Percentiles rank a stretch among this genome's conserved stretches.
phyloP scores from a whole-genome alignment of 1,140 invertebrate genomes.

The Drosophila erecta region DNA sequence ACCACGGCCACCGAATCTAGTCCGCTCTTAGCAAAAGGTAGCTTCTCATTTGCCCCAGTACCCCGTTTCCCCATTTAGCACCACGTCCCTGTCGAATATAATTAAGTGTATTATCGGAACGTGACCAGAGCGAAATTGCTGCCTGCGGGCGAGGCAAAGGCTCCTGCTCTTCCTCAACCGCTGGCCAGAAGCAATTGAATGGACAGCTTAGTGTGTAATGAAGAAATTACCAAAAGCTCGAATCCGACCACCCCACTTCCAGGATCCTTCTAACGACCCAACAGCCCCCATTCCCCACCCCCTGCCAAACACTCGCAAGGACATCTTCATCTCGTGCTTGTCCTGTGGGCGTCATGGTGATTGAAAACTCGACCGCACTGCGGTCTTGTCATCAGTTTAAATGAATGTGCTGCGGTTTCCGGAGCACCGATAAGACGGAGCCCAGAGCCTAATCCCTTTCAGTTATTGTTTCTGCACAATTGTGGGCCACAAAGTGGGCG shows the following conservation, averaged over 20 bases:
- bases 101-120: slow-evolving; percentile 79
- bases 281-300: not conserved
- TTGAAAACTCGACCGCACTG: slow-evolving; percentile 80
- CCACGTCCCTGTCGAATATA: slow-evolving; percentile 47
- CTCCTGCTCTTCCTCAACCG: not conserved
- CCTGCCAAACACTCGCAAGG: not conserved
- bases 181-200: slow-evolving; percentile 55
- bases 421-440: slow-evolving; percentile 63
- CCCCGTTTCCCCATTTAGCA: not conserved
- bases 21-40: slow-evolving; percentile 55
- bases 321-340: slow-evolving; percentile 42
- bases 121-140: slow-evolving; percentile 76
- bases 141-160: slow-evolving; percentile 42
- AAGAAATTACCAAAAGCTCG: slow-evolving; percentile 75
- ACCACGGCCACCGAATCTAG: slow-evolving; percentile 69
- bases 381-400: slow-evolving; percentile 79
- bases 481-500: slow-evolving; percentile 11
- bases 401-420: slow-evolving; percentile 71
- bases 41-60: not conserved
- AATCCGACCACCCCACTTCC: not conserved
- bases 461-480: slow-evolving; percentile 36
- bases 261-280: not conserved
- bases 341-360: slow-evolving; percentile 71
- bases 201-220: slow-evolving; percentile 77
- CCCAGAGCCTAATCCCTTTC: slow-evolving; percentile 70